Base-by-base conservation (phyloP, 2,797 vertebrate genomes). In the Sebastes taczanowskii region DNA sequence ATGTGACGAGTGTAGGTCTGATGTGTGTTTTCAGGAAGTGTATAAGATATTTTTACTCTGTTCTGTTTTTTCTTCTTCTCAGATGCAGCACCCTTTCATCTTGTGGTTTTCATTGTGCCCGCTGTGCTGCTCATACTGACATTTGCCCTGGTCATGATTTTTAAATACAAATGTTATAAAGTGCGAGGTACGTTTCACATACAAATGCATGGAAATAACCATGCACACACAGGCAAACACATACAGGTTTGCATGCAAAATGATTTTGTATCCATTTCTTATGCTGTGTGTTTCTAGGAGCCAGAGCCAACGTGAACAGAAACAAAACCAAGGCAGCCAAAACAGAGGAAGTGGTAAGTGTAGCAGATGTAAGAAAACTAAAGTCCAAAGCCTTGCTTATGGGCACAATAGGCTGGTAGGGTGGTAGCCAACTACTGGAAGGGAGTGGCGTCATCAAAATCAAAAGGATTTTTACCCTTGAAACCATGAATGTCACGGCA, bases 111-210 rank as follows among this genome's bases (percentile, higher is more conserved):
- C 55, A 11, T 27, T 3, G 53, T 53, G 18, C 16, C 61, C 0
- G 14, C 20, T 61, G 13, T 71, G 16, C 7, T 84, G 61, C 8
- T 82, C 35, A 11, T 74, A 16, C 13, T 86, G 27, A 0, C 13
- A 2, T 4, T 59, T 18, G 25, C 7, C 9, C 3, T 81, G 9
- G 55, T 75, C 46, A n/a, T 83, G 1, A 6, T 56, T 25, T 81
- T 1, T 11, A 86, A 55, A 80, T 32, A 49, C 53, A 85, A 77
- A 22, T 25, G 65, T 72, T 2, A 2, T 27, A 80, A 63, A 64
- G 52, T 8, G 7, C 65, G 5, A 82, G 86, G 91, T 93, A 68
- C 2, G 11, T 56, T 71, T 68, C 9, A n/a, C 2, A 72, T 23
- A 38, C 13, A 32, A 25, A 79, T 64, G 27, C 14, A 29, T 7